Conservation (phyloP, 2,888 invertebrate genomes). For the Augochlorella aurata region DNA sequence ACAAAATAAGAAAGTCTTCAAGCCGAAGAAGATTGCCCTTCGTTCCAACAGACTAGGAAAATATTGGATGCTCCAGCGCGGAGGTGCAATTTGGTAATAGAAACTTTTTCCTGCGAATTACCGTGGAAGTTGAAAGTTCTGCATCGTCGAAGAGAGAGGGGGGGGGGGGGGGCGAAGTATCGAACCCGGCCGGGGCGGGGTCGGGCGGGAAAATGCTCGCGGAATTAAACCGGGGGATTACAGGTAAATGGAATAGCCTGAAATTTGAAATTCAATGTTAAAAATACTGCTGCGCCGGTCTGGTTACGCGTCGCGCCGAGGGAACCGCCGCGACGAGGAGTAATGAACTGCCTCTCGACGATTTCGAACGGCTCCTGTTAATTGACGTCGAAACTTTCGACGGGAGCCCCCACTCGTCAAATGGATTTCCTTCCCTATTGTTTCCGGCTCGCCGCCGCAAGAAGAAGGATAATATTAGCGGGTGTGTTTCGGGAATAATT, state of each 20-base stretch:
- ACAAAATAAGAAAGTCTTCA: no score
- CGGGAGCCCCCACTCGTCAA: neutral
- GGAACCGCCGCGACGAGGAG: neutral
- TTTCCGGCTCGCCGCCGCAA: neutral
- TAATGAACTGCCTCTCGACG: neutral
- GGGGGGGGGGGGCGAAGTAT: neutral
- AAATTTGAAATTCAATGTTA: slow-evolving; percentile 12
- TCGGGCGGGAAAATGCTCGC: slow-evolving; percentile 3
- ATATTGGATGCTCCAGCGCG: neutral
- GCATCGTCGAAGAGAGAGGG: neutral
- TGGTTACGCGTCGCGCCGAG: neutral
- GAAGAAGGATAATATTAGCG: neutral
- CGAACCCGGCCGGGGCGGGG: neutral
- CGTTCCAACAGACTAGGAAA: neutral
- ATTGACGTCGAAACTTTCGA: neutral
- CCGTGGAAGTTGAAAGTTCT: slow-evolving; percentile 9
- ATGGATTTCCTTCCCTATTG: neutral
- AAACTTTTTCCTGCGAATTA: slow-evolving; percentile 31
- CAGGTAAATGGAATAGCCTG: slow-evolving; percentile 2
- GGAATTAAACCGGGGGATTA: slow-evolving; percentile 12
- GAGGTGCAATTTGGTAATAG: slow-evolving; percentile 9
- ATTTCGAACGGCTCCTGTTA: neutral
- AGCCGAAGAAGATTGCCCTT: neutral
- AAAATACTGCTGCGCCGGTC: neutral
- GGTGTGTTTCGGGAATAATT: neutral